Evolutionary conservation across 2,888 invertebrate species (phyloP).

Genomic region (Melanostoma scalare): DNA sequence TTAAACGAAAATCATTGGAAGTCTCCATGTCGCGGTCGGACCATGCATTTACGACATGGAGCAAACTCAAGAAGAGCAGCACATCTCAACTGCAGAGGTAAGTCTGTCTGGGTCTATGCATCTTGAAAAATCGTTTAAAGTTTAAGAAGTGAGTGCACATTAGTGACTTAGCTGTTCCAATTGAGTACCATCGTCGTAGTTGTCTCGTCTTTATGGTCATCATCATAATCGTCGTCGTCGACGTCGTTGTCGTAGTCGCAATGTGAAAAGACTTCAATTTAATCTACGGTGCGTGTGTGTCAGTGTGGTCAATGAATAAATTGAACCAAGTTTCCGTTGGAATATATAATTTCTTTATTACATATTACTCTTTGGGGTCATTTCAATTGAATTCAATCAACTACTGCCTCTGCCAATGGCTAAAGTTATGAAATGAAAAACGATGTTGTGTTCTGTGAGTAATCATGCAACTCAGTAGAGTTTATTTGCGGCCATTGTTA

Average conservation of each 20-base stretch:
- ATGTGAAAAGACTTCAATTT: slow-evolving; percentile 44
- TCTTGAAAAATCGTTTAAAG: not conserved
- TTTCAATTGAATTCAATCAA: slow-evolving; percentile 81
- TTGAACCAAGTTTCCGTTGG: slow-evolving; percentile 69
- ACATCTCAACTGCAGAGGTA: slow-evolving; percentile 86
- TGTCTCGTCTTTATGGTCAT: no score
- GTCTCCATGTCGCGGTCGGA: slow-evolving; percentile 94
- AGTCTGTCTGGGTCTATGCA: slow-evolving; percentile 59
- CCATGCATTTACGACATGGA: slow-evolving; percentile 94
- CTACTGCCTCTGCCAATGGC: slow-evolving; percentile 66
- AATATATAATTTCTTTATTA: slow-evolving; percentile 55
- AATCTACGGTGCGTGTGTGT: not conserved
- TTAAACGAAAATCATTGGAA: slow-evolving; percentile 83
- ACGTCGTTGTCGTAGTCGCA: slow-evolving; percentile 32
- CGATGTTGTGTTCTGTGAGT: slow-evolving; percentile 47
- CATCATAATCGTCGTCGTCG: slow-evolving; percentile 18
- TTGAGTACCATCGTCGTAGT: slow-evolving; percentile 41
- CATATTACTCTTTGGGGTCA: slow-evolving; percentile 77
- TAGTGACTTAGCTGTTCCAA: slow-evolving; percentile 8
- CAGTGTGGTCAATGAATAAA: slow-evolving; percentile 59
- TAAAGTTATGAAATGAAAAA: slow-evolving; percentile 73
- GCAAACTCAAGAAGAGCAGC: slow-evolving; percentile 89
- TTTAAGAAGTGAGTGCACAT: slow-evolving; percentile 6
- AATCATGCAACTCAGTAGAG: slow-evolving; percentile 25
- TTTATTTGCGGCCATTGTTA: slow-evolving; percentile 1